phyloP scores from a whole-genome alignment of 2,888 invertebrate genomes.

The Ophion obscuratus region DNA sequence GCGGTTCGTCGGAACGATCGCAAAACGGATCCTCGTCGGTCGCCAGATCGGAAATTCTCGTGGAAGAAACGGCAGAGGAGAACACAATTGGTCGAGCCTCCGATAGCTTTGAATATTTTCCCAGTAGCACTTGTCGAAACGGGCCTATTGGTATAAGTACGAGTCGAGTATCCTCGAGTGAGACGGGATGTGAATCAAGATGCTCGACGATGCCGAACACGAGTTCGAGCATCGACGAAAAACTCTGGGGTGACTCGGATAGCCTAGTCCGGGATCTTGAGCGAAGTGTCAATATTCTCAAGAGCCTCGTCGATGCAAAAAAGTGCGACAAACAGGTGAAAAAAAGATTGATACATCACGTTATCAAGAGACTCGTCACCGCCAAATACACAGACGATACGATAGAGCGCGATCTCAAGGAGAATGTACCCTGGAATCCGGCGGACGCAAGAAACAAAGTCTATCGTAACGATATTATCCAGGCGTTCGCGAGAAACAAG shows the following conservation, averaged over 20 bases:
- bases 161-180: conserved; percentile 78
- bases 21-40: conserved; percentile 70
- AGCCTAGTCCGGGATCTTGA: conserved; percentile 87
- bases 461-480: conserved; percentile 79
- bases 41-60: conserved; percentile 25
- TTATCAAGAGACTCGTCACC: conserved; percentile 87
- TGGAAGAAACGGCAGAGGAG: conserved; percentile 66
- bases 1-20: conserved; percentile 77
- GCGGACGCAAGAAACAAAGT: conserved; percentile 81
- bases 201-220: conserved; percentile 82
- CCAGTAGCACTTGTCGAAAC: conserved; percentile 86
- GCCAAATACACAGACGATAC: conserved; percentile 87
- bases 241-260: conserved; percentile 82
- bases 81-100: conserved; percentile 85
- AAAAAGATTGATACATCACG: conserved; percentile 87
- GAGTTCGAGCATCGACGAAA: conserved; percentile 82
- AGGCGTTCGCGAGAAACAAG: conserved; percentile 77
- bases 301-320: conserved; percentile 86
- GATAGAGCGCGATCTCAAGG: conserved; percentile 80
- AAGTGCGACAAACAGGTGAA: conserved; percentile 87
- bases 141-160: conserved; percentile 77
- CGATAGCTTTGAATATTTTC: conserved; percentile 89
- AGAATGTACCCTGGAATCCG: conserved; percentile 84
- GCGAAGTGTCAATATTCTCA: conserved; percentile 87
- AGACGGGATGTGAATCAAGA: conserved; percentile 76